These are phyloP conservation scores for Setipinna tenuifilis DNA, from an alignment of 2,797 vertebrate species.

Conservation along the genomic window DNA sequence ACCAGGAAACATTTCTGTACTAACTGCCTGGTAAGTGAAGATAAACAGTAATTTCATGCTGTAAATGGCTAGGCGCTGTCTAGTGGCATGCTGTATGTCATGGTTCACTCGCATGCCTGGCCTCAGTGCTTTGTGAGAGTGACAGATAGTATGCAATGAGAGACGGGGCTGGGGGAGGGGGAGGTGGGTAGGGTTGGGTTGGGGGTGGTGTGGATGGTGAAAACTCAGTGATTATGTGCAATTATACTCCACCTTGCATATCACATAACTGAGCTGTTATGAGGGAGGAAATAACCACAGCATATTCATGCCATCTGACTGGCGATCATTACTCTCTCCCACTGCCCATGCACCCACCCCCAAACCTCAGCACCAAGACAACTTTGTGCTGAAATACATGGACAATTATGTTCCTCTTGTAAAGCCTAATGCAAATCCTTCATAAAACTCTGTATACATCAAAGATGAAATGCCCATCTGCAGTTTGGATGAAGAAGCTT, in stretches of 20 bases:
- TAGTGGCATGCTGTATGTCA: constrained; percentile 22
- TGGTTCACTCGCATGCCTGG: constrained; percentile 37
- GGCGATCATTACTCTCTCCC: neutral
- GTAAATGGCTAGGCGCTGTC: neutral
- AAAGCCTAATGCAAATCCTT: constrained; percentile 23
- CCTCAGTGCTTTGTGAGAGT: constrained; percentile 25
- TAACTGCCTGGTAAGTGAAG: constrained; percentile 69
- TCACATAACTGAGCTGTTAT: constrained; percentile 16
- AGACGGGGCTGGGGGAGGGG: neutral
- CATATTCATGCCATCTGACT: constrained; percentile 29
- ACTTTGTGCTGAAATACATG: constrained; percentile 1
- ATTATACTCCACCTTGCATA: constrained; percentile 32
- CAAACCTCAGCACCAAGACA: neutral
- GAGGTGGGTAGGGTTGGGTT: too few relatives aligned
- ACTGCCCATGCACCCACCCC: neutral
- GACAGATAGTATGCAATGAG: constrained; percentile 39
- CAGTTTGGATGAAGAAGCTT: neutral
- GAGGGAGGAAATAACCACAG: constrained; percentile 37
- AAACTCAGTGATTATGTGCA: constrained; percentile 34
- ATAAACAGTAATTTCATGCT: constrained; percentile 71
- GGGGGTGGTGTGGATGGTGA: too few relatives aligned
- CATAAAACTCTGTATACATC: neutral
- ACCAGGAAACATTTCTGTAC: constrained; percentile 49
- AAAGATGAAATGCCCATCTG: neutral
- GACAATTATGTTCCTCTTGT: constrained; percentile 3